phyloP scores from a whole-genome alignment of 2,113 vertebrate species.

The Eonycteris spelaea region DNA sequence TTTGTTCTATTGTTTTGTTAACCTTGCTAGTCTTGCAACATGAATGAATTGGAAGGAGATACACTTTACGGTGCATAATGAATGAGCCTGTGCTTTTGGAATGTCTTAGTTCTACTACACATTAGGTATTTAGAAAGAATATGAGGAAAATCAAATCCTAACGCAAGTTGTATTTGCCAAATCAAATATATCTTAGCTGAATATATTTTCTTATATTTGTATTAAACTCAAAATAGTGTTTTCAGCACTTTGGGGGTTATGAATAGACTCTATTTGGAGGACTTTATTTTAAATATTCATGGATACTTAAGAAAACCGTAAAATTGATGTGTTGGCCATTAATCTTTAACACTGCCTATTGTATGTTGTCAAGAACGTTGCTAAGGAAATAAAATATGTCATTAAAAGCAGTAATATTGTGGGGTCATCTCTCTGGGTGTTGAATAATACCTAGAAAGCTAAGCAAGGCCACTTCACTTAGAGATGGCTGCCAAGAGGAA shows the following conservation, averaged over 20 bases:
- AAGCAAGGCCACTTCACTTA: neutral
- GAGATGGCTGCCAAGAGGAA: neutral
- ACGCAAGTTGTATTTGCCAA: neutral
- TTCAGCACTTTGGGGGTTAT: neutral
- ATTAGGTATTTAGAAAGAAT: neutral
- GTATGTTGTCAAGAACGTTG: constrained; percentile 9
- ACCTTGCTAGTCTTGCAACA: neutral
- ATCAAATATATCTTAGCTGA: neutral
- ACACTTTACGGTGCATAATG: neutral
- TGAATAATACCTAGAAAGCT: neutral
- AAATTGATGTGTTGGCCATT: constrained; percentile 14
- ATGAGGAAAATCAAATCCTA: constrained; percentile 12
- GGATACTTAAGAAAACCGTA: constrained; percentile 30
- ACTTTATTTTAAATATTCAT: constrained; percentile 11
- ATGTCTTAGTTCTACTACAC: neutral
- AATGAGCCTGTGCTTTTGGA: neutral
- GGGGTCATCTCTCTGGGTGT: neutral
- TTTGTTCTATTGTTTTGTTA: neutral
- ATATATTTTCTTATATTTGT: constrained; percentile 14
- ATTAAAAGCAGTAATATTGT: neutral
- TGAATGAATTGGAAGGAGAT: constrained; percentile 39
- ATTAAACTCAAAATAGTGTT: neutral
- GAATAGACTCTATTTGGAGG: neutral
- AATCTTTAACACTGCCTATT: constrained; percentile 32
- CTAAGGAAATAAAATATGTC: constrained; percentile 35